Percentiles rank a stretch among this genome's conserved stretches.
These are phyloP conservation scores for Hippoglossus hippoglossus DNA, from an alignment of 2,797 vertebrate species.

Conservation along the genomic window DNA sequence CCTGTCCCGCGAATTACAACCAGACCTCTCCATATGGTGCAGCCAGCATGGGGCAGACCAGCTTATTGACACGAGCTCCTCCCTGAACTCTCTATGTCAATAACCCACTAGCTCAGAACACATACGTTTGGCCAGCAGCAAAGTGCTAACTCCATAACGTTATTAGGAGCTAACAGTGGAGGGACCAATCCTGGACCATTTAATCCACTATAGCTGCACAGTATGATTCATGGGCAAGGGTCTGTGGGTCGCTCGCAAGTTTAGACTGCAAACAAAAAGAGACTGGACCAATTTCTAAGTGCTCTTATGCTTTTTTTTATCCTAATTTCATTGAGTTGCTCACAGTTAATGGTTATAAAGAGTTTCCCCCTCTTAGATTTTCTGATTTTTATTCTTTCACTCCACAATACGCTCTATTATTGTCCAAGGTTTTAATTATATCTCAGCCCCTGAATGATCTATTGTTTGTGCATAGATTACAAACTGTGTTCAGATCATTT, in stretches of 20 bases:
- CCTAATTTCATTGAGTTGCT: slow-evolving; percentile 15
- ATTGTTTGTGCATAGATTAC: not conserved
- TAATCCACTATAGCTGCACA: slow-evolving; percentile 18
- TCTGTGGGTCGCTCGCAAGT: slow-evolving; percentile 24
- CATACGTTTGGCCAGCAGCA: slow-evolving; percentile 51
- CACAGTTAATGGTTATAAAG: slow-evolving; percentile 10
- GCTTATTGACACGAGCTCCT: slow-evolving; percentile 78
- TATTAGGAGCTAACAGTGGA: slow-evolving; percentile 42
- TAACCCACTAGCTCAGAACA: slow-evolving; percentile 57
- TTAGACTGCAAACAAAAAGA: slow-evolving; percentile 31
- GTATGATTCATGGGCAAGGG: slow-evolving; percentile 16
- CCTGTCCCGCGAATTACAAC: slow-evolving; percentile 81
- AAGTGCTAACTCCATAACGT: slow-evolving; percentile 43
- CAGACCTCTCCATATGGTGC: slow-evolving; percentile 76
- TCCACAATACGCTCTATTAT: not conserved
- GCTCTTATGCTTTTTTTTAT: slow-evolving; percentile 22
- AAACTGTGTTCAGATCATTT: too few relatives aligned
- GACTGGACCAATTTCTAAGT: not conserved
- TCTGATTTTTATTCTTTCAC: not conserved
- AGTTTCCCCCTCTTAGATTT: not conserved
- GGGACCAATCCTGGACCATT: slow-evolving; percentile 12
- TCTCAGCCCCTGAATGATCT: not conserved
- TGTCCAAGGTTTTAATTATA: slow-evolving; percentile 2
- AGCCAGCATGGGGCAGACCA: slow-evolving; percentile 75
- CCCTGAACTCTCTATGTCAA: slow-evolving; percentile 73